Evolutionary conservation across 2,888 invertebrate genomes (phyloP).

Genomic region (Hipparchia sbordonii): DNA sequence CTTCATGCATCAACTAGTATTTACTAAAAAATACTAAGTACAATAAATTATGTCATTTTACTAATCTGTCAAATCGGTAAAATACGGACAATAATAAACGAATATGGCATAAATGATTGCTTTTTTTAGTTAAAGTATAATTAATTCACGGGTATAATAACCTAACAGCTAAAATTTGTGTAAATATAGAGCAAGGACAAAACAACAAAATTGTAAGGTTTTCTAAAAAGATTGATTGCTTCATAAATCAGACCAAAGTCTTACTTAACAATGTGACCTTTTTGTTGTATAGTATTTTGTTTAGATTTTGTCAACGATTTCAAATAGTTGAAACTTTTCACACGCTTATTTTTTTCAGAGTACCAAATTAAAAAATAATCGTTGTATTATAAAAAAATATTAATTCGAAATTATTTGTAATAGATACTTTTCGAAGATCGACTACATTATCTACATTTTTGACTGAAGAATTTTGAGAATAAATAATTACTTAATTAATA

Average conservation of each 20-base stretch:
- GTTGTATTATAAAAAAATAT: no score
- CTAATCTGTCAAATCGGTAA: background rate
- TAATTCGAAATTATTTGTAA: no score
- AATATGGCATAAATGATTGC: no score
- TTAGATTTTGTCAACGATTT: conserved; percentile 1
- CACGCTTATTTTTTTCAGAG: background rate
- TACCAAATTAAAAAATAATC: no score
- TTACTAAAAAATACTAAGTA: no score
- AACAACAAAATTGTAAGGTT: conserved; percentile 22
- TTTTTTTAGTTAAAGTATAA: background rate
- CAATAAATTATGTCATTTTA: no score
- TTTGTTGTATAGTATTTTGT: background rate
- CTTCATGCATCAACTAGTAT: no score
- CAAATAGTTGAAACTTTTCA: background rate
- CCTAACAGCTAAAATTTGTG: conserved; percentile 48
- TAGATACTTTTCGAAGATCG: no score
- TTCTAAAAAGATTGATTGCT: background rate
- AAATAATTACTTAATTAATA: background rate
- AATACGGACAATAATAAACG: background rate
- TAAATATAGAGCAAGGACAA: conserved; percentile 19
- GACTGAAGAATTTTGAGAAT: no score
- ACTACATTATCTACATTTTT: no score
- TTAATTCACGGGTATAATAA: conserved; percentile 51
- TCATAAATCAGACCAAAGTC: background rate
- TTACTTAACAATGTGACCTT: background rate